These are phyloP conservation scores for Drosophila parvula DNA, from an alignment of 1,140 invertebrate genomes.

Conservation along the genomic window DNA sequence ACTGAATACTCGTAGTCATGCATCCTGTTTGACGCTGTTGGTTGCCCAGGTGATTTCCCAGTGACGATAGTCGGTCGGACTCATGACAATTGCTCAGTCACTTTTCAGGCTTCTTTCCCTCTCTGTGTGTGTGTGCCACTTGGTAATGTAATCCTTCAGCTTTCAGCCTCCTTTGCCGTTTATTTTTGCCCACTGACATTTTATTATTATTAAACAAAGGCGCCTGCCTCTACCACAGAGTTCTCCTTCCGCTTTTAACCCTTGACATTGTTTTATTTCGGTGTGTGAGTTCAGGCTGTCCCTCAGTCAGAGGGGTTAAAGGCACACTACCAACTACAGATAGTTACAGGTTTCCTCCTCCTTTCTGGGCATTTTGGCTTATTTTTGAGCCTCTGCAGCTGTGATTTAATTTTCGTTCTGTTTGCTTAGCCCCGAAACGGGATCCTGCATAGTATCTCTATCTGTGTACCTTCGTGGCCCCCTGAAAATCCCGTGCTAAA, in stretches of 20 bases:
- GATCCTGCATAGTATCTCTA: constrained; percentile 1
- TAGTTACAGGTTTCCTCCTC: constrained; percentile 25
- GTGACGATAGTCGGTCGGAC: constrained; percentile 51
- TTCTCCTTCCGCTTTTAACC: constrained; percentile 5
- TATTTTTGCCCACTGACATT: constrained; percentile 52
- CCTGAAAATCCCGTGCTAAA: constrained; percentile 33
- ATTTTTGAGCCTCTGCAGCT: constrained; percentile 50
- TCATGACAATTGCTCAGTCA: constrained; percentile 65
- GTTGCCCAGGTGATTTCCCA: constrained; percentile 74
- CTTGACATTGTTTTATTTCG: constrained; percentile 47
- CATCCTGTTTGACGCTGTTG: constrained; percentile 5
- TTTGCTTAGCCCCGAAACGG: constrained; percentile 47
- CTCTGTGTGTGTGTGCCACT: constrained; percentile 33
- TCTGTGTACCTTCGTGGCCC: neutral
- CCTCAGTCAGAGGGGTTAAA: neutral
- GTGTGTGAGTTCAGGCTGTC: constrained; percentile 43
- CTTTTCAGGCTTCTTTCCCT: neutral
- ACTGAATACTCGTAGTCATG: constrained; percentile 1
- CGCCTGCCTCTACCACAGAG: neutral
- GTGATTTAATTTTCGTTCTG: constrained; percentile 67
- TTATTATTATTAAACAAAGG: constrained; percentile 76
- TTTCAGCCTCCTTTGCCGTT: constrained; percentile 28
- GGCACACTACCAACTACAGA: constrained; percentile 9
- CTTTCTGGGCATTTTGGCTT: constrained; percentile 29
- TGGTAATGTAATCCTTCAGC: constrained; percentile 65